phyloP scores from a whole-genome alignment of 2,113 vertebrate genomes.

The Marmota flaviventris region DNA sequence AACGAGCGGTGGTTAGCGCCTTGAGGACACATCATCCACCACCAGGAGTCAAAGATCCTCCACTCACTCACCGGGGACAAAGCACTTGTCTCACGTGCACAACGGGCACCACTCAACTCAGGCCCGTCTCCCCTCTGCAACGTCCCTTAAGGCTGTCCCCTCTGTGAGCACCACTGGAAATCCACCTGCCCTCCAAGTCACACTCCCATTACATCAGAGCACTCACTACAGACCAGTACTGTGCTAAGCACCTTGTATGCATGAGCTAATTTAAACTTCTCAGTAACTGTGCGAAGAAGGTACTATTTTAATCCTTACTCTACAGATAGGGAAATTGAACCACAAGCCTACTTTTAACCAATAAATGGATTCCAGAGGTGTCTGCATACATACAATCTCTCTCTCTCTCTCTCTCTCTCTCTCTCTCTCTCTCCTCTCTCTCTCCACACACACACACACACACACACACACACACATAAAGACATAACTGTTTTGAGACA shows the following conservation, averaged over 20 bases:
- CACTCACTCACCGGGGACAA: neutral
- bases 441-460: neutral
- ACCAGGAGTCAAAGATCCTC: neutral
- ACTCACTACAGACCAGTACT: neutral
- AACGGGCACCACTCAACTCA: neutral
- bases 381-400: too few species aligned
- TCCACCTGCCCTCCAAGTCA: neutral
- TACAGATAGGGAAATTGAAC: neutral
- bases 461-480: neutral
- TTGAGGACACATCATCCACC: neutral
- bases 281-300: neutral
- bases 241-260: neutral
- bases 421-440: too few species aligned
- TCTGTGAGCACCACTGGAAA: too few species aligned
- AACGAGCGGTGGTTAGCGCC: neutral
- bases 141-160: neutral
- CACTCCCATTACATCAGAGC: neutral
- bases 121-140: too few species aligned
- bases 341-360: neutral
- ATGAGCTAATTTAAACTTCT: neutral
- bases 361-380: neutral
- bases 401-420: too few species aligned
- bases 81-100: rapidly evolving
- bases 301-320: neutral
- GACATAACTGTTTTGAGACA: neutral